Conservation (phyloP, 1,140 invertebrate species). For the Andrena cerasifolii region DNA sequence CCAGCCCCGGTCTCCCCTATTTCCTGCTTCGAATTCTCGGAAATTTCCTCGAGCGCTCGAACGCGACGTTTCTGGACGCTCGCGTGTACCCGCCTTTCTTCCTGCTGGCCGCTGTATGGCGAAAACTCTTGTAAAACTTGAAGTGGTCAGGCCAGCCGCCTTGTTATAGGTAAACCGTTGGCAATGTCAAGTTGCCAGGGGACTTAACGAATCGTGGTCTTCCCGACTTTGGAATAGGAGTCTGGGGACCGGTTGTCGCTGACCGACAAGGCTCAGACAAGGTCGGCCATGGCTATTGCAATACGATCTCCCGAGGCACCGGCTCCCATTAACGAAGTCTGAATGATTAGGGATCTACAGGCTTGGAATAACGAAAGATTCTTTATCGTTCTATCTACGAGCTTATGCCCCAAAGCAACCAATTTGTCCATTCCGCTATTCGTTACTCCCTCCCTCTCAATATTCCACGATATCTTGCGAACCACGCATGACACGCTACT, state of each 20-base stretch:
- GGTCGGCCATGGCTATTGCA: neutral
- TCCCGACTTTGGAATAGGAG: conserved; percentile 33
- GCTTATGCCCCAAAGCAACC: no score
- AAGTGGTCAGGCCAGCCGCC: conserved; percentile 26
- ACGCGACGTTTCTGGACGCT: conserved; percentile 12
- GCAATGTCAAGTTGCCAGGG: conserved; percentile 18
- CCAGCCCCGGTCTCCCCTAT: no score
- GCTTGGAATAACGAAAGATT: neutral
- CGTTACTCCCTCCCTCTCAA: neutral
- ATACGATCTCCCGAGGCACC: neutral
- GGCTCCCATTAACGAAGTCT: neutral
- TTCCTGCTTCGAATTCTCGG: no score
- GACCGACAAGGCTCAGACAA: conserved; percentile 15
- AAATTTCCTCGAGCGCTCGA: no score
- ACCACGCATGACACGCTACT: no score
- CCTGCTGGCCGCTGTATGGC: neutral
- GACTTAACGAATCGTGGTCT: conserved; percentile 30
- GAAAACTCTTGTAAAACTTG: neutral
- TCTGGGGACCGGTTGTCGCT: conserved; percentile 26
- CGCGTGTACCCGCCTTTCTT: neutral
- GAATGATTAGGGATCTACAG: neutral
- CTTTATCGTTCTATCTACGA: no score
- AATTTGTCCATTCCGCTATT: no score
- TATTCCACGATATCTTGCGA: no score
- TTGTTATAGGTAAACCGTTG: conserved; percentile 28